Conservation (phyloP, 2,888 invertebrate genomes). For the Ceriagrion tenellum region DNA sequence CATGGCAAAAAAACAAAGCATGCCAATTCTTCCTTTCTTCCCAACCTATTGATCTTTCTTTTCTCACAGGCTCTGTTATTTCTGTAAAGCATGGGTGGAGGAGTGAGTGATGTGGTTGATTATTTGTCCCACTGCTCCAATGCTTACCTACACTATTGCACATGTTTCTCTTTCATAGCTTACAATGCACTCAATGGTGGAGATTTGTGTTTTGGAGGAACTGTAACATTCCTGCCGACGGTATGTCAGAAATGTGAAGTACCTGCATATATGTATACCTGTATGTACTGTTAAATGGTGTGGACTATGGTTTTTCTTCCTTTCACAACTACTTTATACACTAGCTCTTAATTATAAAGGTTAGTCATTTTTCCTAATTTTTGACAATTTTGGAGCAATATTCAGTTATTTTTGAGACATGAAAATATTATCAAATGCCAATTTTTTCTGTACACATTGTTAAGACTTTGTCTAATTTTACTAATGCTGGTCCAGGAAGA, state of each 20-base stretch:
- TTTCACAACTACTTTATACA: not conserved
- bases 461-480: conserved; percentile 59
- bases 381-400: not conserved
- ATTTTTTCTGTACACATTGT: conserved; percentile 18
- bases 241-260: conserved; percentile 56
- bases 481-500: conserved; percentile 67
- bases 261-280: not conserved
- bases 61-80: conserved; percentile 53
- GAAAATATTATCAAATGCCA: not conserved
- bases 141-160: conserved; percentile 63
- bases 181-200: conserved; percentile 56
- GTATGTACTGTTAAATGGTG: conserved; percentile 4
- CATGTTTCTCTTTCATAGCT: conserved; percentile 62
- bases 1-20: conserved; percentile 52
- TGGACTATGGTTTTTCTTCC: conserved; percentile 40
- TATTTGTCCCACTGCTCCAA: conserved; percentile 21
- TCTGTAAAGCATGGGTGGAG: conserved; percentile 59
- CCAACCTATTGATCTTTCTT: conserved; percentile 57
- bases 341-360: not conserved
- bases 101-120: conserved; percentile 56
- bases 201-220: conserved; percentile 55
- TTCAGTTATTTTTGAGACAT: conserved; percentile 15
- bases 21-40: conserved; percentile 39
- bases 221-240: conserved; percentile 44
- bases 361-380: not conserved